phyloP scores from a whole-genome alignment of 2,888 invertebrate genomes.

The Chaetogeoica ovagalla region DNA sequence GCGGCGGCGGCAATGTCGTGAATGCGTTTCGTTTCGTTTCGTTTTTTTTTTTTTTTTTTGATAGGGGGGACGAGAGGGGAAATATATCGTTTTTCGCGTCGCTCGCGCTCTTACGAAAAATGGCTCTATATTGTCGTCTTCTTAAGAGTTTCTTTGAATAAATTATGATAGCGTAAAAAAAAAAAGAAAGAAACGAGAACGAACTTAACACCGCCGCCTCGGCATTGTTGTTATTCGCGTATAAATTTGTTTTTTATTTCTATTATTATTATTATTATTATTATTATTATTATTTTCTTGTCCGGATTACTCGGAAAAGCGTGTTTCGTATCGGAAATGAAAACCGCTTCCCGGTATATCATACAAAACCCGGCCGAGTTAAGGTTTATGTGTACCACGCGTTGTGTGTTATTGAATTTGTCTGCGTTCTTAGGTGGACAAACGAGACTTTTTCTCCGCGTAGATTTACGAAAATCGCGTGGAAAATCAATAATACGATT shows the following conservation, averaged over 20 bases:
- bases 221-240: constrained; percentile 43
- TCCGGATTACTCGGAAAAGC: constrained; percentile 17
- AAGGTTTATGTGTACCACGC: no score
- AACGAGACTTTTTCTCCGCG: no score
- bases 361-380: no score
- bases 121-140: constrained; percentile 52
- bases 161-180: constrained; percentile 42
- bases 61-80: constrained; percentile 4
- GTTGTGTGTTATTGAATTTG: no score
- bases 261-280: no score
- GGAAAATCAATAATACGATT: no score
- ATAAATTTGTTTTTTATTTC: constrained; percentile 47
- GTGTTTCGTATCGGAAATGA: constrained; percentile 44
- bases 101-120: constrained; percentile 43
- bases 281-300: constrained; percentile 2
- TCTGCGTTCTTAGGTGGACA: no score
- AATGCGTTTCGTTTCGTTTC: neutral
- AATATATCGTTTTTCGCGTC: constrained; percentile 48
- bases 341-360: no score
- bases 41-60: no score
- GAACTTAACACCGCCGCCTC: neutral
- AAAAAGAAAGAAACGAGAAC: constrained; percentile 16
- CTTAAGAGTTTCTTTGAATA: constrained; percentile 52
- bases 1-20: no score
- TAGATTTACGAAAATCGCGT: no score